Base-by-base conservation (phyloP, 2,113 vertebrate species). In the Mesembrinibis cayennensis region DNA sequence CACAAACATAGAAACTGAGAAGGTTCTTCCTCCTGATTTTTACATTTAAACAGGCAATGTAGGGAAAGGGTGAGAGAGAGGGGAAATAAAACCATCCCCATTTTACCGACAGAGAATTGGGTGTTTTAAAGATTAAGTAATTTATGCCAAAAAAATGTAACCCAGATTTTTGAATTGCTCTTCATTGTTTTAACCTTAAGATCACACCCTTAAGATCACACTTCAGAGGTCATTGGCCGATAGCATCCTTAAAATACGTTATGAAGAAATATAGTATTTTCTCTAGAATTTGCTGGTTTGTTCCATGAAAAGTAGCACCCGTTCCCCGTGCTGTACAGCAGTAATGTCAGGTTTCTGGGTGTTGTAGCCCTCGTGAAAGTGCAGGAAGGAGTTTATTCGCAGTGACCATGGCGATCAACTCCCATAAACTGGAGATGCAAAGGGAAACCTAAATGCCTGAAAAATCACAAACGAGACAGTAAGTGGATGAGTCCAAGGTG, bases 281-380 rank as follows among this genome's bases (percentile, higher is more conserved):
- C 40, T 50, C 32, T 20, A 44, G 61, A 55, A 44, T 34, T 49
- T 77, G 22, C 26, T 38, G 0, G 6, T 67, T 83, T n/a, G 11
- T 62, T 55, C 47, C n/a, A 12, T 7, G 27, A 34, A 15, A 50
- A 50, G 20, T 5, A 55, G 16, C n/a, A 20, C n/a, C 52, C 7
- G 7, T 13, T 82, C 77, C 44, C n/a, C 3, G 3, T 1, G 6
- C 45, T 18, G n/a, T 5, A 7, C 22, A 30, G 23, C 27, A 7
- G 47, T 9, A 9, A n/a, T 3, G 0, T 4, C 16, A 14, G 17
- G 6, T 74, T 69, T 36, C 53, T 18, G 20, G 2, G 2, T 8
- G 8, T 18, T 34, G 32, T 17, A 61, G n/a, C n/a, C n/a, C 65
- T 13, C 1, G 7, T 27, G 21, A 53, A 59, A 71, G 18, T 0